Evolutionary conservation across 2,113 vertebrate genomes (phyloP).

Genomic region (Hippopotamus amphibius): DNA sequence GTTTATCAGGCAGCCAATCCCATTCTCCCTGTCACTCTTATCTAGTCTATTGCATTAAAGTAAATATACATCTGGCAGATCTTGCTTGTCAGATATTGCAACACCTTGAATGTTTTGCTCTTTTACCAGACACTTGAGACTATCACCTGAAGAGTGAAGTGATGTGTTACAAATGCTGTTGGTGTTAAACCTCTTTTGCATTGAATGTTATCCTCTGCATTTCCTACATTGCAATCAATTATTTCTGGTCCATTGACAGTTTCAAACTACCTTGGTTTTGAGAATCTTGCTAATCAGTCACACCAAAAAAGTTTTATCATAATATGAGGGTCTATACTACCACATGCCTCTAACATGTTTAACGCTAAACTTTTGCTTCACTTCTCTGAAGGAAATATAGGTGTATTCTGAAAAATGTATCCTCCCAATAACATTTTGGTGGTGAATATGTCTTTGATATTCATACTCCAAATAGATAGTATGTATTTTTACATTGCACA

Average conservation of each 20-base stretch:
- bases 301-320: neutral
- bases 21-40: neutral
- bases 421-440: neutral
- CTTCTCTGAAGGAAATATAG: constrained; percentile 5
- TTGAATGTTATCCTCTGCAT: neutral
- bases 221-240: neutral
- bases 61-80: neutral
- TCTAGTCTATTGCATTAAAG: neutral
- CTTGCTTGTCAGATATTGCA: neutral
- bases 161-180: neutral
- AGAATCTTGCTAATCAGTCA: neutral
- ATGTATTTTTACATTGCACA: neutral
- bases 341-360: neutral
- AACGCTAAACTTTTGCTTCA: neutral
- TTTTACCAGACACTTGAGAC: neutral
- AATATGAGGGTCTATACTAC: neutral
- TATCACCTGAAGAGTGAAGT: neutral
- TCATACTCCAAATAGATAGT: neutral
- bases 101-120: neutral
- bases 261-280: neutral
- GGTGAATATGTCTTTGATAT: neutral
- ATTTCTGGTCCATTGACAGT: neutral
- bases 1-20: neutral
- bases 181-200: neutral
- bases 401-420: neutral